Base-by-base conservation (phyloP, 2,888 invertebrate genomes). In the Zaprionus obscuricornis region DNA sequence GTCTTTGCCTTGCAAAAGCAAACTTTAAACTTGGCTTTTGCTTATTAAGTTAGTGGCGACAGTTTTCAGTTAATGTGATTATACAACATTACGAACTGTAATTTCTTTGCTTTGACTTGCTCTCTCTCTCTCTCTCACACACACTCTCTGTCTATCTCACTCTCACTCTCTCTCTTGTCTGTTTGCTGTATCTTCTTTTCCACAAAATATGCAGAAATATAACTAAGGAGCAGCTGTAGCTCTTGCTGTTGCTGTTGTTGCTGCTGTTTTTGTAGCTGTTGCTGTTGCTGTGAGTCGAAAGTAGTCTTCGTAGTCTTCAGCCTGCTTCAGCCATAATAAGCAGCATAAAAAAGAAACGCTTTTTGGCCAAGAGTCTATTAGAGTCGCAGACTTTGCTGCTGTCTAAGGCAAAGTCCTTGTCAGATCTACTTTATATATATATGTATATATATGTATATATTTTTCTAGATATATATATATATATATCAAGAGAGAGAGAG, bases 31-130 rank as follows among this genome's bases (percentile, higher is more conserved):
- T 76, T 59, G 64, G 22, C 39, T 40, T 27, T 46, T 68, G 79
- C 64, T 78, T 78, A 83, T 79, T 85, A 75, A 83, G 78, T 78
- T 85, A 85, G 71, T 34, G 56, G 42, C 60, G 63, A 74, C 70
- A 83, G 79, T 78, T 71, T 66, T 42, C 60, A 71, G 67, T 82
- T 77, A 83, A 78, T 79, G 71, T 74, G 63, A 78, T 78, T 85
- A 79, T 79, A 68, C 54, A 67, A 56, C 75, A 74, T 71, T 71
- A 76, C 60, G 56, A 57, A 51, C 47, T 56, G 49, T 29, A 65
- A 64, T 58, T 59, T 49, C n/a, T n/a, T n/a, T 18, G 27, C 56
- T 71, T 64, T 65, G 51, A 56, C 43, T 51, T 52, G 50, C 39
- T 37, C 37, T 6, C 8, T 16, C 11, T 39, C 26, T 13, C 16